A percentile compares a stretch with the other conserved stretches of the same genome.
phyloP scores from a whole-genome alignment of 2,113 vertebrate species.

The Mirounga angustirostris region DNA sequence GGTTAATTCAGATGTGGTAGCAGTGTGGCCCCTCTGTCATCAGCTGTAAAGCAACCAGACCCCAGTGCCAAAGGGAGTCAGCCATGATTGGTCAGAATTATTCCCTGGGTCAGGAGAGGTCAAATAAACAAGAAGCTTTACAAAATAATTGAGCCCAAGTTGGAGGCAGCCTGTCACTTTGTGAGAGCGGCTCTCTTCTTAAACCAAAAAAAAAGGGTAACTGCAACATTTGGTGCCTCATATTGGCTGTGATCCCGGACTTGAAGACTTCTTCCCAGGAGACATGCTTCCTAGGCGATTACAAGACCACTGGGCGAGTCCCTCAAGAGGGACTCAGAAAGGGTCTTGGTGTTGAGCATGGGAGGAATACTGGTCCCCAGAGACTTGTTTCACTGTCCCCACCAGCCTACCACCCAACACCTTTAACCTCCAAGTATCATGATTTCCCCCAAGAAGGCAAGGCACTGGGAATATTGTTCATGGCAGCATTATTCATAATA shows the following conservation, averaged over 20 bases:
- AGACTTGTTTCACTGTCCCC: too few species aligned
- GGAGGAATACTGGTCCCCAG: background rate
- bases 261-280: background rate
- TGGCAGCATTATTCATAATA: background rate
- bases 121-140: slow-evolving; percentile 55
- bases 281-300: background rate
- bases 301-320: background rate
- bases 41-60: slow-evolving; percentile 29
- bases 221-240: background rate
- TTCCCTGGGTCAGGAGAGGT: slow-evolving; percentile 12
- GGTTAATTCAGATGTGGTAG: slow-evolving; percentile 61
- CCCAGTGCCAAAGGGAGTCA: slow-evolving; percentile 63
- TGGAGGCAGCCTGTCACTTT: background rate
- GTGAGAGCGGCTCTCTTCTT: background rate
- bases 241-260: background rate
- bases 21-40: slow-evolving; percentile 22
- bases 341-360: background rate
- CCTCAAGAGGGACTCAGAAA: background rate
- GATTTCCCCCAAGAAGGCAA: background rate
- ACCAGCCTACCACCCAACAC: background rate
- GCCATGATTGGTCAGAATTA: slow-evolving; percentile 55
- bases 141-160: slow-evolving; percentile 44
- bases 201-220: background rate
- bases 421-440: background rate
- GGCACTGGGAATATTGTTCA: background rate